phyloP scores from a whole-genome alignment of 1,140 invertebrate genomes.

The Oncopodura yosiiana region DNA sequence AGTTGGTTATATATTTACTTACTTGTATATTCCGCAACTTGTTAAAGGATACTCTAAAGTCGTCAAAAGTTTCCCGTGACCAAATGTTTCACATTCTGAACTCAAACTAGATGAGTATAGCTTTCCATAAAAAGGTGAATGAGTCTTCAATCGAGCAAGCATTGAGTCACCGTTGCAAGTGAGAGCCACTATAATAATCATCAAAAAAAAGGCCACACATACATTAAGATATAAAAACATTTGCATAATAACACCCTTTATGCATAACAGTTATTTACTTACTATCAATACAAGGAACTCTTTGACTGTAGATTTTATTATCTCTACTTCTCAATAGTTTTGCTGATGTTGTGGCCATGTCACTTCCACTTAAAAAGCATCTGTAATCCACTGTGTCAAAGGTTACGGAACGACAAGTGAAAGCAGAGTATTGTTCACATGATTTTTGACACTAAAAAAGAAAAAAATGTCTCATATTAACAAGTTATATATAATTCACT shows the following conservation, averaged over 20 bases:
- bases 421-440: constrained; percentile 29
- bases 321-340: constrained; percentile 27
- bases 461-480: background rate
- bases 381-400: constrained; percentile 25
- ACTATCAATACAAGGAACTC: constrained; percentile 34
- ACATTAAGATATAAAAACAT: background rate
- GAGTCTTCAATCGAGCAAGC: constrained; percentile 32
- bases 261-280: constrained; percentile 3
- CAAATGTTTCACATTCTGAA: constrained; percentile 33
- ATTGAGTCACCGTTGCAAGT: constrained; percentile 32
- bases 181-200: constrained; percentile 27
- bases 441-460: constrained; percentile 30
- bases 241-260: background rate
- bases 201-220: background rate
- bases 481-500: background rate
- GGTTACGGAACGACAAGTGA: constrained; percentile 31
- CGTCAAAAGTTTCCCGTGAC: constrained; percentile 31
- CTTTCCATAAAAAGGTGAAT: constrained; percentile 35
- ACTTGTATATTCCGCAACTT: constrained; percentile 32
- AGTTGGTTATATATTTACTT: background rate
- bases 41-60: constrained; percentile 29
- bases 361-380: constrained; percentile 31
- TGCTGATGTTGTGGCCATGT: constrained; percentile 31
- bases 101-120: constrained; percentile 25
- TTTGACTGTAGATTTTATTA: constrained; percentile 28